Evolutionary conservation across 2,888 invertebrate species (phyloP).

Genomic region (Xestobium rufovillosum): DNA sequence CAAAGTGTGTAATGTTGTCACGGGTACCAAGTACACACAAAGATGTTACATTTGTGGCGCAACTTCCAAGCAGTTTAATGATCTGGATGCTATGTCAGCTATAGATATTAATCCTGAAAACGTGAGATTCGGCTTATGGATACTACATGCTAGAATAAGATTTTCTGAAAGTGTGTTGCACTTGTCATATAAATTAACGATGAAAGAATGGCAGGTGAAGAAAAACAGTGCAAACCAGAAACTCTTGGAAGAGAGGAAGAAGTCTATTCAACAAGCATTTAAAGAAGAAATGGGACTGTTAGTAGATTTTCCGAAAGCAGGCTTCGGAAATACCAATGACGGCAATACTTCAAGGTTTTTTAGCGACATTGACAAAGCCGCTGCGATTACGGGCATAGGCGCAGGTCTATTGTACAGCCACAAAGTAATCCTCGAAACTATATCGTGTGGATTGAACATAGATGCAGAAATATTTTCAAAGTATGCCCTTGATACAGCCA

Average conservation of each 20-base stretch:
- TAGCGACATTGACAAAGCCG: not conserved
- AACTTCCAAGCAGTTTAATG: not conserved
- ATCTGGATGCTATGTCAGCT: too few relatives aligned
- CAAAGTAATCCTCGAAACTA: conserved; percentile 19
- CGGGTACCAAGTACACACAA: not conserved
- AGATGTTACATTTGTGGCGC: conserved; percentile 2
- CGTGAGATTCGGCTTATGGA: conserved; percentile 11
- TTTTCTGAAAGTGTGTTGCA: conserved; percentile 9
- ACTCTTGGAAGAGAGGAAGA: not conserved
- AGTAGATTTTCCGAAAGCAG: conserved; percentile 7
- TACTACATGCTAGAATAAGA: conserved; percentile 10
- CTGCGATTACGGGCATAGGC: conserved; percentile 22
- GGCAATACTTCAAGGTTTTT: conserved; percentile 7
- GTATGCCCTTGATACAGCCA: conserved; percentile 20
- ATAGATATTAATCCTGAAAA: not conserved
- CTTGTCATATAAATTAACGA: conserved; percentile 9
- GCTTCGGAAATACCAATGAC: conserved; percentile 4
- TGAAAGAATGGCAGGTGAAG: conserved; percentile 5
- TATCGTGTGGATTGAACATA: conserved; percentile 22
- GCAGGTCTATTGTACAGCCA: conserved; percentile 14
- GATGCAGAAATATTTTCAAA: conserved; percentile 16
- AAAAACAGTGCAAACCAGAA: not conserved
- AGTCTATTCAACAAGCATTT: conserved; percentile 10
- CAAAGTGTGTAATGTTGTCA: conserved; percentile 1
- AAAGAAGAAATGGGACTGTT: conserved; percentile 1